phyloP scores from a whole-genome alignment of 2,113 vertebrate species.

The Brachypodius melanocephalos region DNA sequence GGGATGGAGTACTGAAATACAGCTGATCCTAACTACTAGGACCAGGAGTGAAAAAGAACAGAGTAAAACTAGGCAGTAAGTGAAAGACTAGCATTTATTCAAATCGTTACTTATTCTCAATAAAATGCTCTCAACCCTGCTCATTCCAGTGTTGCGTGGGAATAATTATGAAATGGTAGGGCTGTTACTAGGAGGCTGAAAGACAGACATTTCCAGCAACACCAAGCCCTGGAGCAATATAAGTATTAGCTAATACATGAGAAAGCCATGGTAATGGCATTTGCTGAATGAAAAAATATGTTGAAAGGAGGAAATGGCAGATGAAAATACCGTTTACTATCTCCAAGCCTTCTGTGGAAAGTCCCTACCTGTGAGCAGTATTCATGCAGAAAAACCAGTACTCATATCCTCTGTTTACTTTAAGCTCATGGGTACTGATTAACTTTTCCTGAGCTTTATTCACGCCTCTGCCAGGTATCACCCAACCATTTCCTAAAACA shows the following conservation, averaged over 20 bases:
- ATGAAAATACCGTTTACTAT: neutral
- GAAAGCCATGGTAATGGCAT: neutral
- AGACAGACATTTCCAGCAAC: neutral
- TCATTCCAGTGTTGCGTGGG: neutral
- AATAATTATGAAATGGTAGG: neutral
- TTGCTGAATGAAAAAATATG: neutral
- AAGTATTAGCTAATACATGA: neutral
- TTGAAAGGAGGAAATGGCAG: neutral
- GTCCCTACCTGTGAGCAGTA: neutral
- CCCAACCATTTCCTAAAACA: neutral
- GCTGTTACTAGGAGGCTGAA: neutral
- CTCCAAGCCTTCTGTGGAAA: neutral
- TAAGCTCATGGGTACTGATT: neutral
- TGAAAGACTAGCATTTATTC: neutral
- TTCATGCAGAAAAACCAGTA: neutral
- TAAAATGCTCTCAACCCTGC: neutral
- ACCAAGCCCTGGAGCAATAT: neutral
- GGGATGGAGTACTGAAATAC: neutral
- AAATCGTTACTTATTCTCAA: neutral
- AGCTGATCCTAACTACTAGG: neutral
- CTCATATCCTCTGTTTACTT: neutral
- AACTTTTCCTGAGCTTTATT: neutral
- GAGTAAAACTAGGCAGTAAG: neutral
- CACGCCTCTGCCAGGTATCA: neutral
- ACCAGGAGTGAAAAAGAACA: neutral